Evolutionary conservation across 1,140 invertebrate species (phyloP).

Genomic region (Penaeus vannamei): DNA sequence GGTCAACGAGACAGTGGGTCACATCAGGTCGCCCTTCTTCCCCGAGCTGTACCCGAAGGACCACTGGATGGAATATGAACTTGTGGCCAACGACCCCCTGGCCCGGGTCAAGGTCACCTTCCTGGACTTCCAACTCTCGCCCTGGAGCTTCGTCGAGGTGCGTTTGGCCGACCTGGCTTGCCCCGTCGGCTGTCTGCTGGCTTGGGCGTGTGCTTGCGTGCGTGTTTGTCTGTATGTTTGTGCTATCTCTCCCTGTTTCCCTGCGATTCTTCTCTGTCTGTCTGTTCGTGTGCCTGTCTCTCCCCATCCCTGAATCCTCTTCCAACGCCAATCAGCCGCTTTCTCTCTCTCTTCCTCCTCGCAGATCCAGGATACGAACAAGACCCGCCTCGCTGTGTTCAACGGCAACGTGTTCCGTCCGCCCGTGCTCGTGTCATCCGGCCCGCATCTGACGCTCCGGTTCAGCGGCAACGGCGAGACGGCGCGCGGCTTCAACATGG

Average conservation of each 20-base stretch:
- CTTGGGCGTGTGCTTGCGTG: too few species aligned
- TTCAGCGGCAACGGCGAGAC: constrained; percentile 83
- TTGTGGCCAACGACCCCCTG: constrained; percentile 74
- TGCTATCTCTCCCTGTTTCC: too few species aligned
- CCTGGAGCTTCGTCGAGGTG: constrained; percentile 81
- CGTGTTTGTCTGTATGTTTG: too few species aligned
- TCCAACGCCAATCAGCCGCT: neutral
- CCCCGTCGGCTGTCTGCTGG: too few species aligned
- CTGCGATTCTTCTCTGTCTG: neutral
- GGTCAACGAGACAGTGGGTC: constrained; percentile 70
- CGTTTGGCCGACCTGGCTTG: neutral
- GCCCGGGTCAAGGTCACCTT: constrained; percentile 80
- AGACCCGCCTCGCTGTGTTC: constrained; percentile 78
- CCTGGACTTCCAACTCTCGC: constrained; percentile 80
- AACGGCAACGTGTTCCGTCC: constrained; percentile 81
- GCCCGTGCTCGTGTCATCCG: constrained; percentile 79
- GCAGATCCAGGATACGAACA: constrained; percentile 82
- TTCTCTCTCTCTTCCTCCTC: constrained; percentile 41
- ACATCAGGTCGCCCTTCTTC: constrained; percentile 80
- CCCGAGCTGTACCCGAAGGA: constrained; percentile 80
- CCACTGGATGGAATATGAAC: constrained; percentile 79
- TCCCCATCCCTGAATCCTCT: neutral
- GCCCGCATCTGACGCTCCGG: constrained; percentile 78
- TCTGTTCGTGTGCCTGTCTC: neutral
- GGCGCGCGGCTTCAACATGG: constrained; percentile 80